Base-by-base conservation (phyloP, 30 jellyfish, hydroid and myxozoan genomes). In the Aurelia coerulea region DNA sequence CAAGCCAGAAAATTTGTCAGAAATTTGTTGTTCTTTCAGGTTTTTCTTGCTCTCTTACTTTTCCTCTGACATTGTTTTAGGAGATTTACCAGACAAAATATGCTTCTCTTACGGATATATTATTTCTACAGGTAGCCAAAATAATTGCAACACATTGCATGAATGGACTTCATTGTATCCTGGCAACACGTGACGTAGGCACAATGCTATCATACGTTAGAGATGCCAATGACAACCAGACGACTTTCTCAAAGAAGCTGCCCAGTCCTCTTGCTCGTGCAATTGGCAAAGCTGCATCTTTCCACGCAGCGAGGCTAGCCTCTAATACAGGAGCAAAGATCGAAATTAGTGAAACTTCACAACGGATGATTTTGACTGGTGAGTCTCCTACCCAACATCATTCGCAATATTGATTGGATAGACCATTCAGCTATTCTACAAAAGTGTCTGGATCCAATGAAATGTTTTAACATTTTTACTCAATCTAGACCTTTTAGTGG, bases 261-360 rank as follows among this genome's bases (percentile, higher is more conserved):
- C 78, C 95, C 29, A 29, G 62, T 12, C 32, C 91, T 19, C 82
- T 90, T 14, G 69, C 83, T 6, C 72, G 64, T 70, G 95, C 95
- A 18, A 73, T 90, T 14, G 97, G 97, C 58, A 68, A 35, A 42
- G 97, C 97, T 5, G 49, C 68, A 39, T 52, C 90, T 3, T 90
- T 90, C 65, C 97, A 90, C 65, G 79, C 95, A 23, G 94, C 91
- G 54, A 76, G 89, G 62, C 90, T 90, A 2, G 23, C 91, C 14
- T 52, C 75, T 23, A 31, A 75, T 1, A 74, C 95, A 23, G 97
- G 97, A 35, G 97, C 97, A 32, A 37, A 39, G 37, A 94, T 90
- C 10, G 64, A 82, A 35, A 82, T 82, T 34, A 19, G 14, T 7
- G 56, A 49, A n/a, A 15, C 35, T 11, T 23, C 31, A 17, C 70